These are phyloP conservation scores for Lepidonotus clava DNA, from an alignment of 2,888 invertebrate species.

Conservation along the genomic window DNA sequence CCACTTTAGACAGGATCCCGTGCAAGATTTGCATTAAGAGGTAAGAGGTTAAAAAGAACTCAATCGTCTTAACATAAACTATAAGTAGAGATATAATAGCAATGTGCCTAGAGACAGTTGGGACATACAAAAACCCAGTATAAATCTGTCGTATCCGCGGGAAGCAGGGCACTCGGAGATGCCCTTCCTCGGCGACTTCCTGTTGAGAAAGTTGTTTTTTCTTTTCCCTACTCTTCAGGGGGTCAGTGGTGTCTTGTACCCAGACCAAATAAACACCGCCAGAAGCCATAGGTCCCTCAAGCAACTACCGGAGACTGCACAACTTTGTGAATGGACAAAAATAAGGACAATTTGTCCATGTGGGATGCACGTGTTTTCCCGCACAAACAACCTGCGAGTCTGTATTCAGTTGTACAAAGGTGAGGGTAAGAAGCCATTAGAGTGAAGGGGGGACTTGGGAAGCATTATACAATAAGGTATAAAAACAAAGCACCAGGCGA, in stretches of 20 bases:
- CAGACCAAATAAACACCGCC: not conserved
- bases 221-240: not conserved
- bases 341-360: not conserved
- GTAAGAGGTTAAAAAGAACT: no score
- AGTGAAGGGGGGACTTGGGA: no score
- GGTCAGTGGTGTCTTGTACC: not conserved
- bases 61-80: not conserved
- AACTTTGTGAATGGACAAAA: not conserved
- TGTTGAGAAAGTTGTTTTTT: not conserved
- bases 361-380: constrained; percentile 1
- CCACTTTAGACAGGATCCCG: no score
- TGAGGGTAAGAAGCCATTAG: no score
- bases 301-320: not conserved
- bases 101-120: not conserved
- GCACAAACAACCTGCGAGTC: no score
- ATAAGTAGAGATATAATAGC: not conserved
- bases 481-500: no score
- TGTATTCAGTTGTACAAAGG: no score
- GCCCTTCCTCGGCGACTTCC: not conserved
- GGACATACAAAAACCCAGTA: not conserved
- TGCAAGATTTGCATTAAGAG: no score
- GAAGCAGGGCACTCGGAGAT: not conserved
- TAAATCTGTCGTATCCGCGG: not conserved
- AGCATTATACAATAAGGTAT: no score
- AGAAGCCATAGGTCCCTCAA: not conserved